Percentiles rank a stretch among this genome's conserved stretches.
Conservation (phyloP, 2,797 vertebrate genomes). For the Iguana delicatissima region DNA sequence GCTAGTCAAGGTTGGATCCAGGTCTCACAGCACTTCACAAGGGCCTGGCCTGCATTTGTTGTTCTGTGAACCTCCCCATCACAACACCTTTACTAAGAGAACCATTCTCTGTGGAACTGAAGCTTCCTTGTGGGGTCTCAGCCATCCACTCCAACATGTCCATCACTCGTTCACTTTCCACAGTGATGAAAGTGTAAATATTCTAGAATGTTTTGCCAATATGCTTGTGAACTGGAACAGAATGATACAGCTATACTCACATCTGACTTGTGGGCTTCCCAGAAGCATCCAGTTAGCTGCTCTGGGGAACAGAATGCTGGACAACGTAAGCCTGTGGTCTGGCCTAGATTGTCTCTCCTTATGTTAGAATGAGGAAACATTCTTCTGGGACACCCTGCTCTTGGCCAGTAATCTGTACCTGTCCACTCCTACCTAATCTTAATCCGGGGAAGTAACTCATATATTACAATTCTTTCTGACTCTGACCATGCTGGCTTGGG, state of each 20-base stretch:
- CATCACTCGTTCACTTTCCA: neutral
- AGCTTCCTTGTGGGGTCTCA: neutral
- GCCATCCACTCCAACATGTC: neutral
- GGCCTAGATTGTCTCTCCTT: neutral
- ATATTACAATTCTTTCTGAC: neutral
- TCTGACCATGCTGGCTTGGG: no score
- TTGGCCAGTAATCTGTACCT: neutral
- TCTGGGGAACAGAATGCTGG: neutral
- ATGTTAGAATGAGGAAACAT: neutral
- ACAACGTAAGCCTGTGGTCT: neutral
- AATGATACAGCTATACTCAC: neutral
- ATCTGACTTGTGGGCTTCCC: neutral
- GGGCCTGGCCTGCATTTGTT: neutral
- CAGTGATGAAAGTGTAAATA: neutral
- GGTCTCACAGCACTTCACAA: neutral
- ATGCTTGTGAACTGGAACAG: neutral
- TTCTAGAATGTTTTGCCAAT: neutral
- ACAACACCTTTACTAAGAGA: neutral
- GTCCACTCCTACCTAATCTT: neutral
- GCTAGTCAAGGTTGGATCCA: neutral
- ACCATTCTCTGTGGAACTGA: neutral
- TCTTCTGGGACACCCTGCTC: neutral
- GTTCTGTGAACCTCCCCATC: neutral
- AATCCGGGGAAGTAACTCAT: neutral
- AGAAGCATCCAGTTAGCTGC: neutral